These are phyloP conservation scores for Meriones unguiculatus DNA, from an alignment of 2,113 vertebrate genomes.

Conservation along the genomic window DNA sequence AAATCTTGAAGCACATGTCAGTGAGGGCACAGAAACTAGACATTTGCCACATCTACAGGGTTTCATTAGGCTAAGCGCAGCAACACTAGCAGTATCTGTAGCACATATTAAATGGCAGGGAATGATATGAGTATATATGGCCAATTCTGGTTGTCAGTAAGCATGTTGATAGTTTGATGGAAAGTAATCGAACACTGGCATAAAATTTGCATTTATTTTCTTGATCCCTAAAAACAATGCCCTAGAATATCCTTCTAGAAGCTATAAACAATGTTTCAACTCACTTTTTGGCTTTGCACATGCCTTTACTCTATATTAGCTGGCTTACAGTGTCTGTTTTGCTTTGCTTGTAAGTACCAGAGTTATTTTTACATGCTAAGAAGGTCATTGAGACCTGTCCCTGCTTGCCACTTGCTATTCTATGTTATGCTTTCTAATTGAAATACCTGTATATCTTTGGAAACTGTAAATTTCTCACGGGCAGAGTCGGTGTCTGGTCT, in stretches of 20 bases:
- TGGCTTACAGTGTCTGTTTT: constrained; percentile 28
- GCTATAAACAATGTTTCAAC: not conserved
- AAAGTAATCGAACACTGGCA: not conserved
- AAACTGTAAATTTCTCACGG: constrained; percentile 26
- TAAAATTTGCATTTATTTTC: constrained; percentile 1
- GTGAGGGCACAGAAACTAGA: not conserved
- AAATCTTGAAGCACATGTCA: constrained; percentile 3
- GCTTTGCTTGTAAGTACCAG: constrained; percentile 42
- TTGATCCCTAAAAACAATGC: not conserved
- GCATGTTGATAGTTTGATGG: not conserved
- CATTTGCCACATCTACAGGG: not conserved
- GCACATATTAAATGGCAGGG: not conserved
- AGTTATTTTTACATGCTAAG: constrained; percentile 12
- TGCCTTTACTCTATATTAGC: not conserved
- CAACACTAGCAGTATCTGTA: not conserved
- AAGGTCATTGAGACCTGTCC: not conserved
- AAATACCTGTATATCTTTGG: not conserved
- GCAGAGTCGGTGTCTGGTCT: not conserved
- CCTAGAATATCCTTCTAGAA: not conserved
- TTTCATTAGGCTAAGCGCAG: not conserved
- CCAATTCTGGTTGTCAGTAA: not conserved
- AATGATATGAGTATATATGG: not conserved
- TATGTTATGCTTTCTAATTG: constrained; percentile 21
- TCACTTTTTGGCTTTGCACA: not conserved
- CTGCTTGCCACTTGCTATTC: not conserved